Conservation (phyloP, 2,888 invertebrate genomes). For the Catotricha subobsoleta region DNA sequence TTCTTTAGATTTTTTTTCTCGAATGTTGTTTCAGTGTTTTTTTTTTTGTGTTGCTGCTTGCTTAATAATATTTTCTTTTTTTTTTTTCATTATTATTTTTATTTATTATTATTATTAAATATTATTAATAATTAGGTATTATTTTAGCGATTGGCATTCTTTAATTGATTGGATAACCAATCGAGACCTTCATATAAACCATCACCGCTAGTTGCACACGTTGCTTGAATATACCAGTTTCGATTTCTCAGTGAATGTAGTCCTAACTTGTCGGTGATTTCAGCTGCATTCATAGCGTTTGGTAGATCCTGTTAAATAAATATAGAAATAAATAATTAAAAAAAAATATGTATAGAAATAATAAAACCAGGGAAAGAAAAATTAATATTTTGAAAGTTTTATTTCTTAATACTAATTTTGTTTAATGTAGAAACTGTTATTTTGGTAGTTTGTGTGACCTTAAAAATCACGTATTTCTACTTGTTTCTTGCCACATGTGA, state of each 20-base stretch:
- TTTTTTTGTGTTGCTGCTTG: too few relatives aligned
- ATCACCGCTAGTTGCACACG: slow-evolving; percentile 97
- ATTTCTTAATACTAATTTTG: too few relatives aligned
- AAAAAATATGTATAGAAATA: neutral
- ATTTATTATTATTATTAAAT: slow-evolving; percentile 15
- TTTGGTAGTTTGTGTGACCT: too few relatives aligned
- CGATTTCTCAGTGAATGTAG: slow-evolving; percentile 95
- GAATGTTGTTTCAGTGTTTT: slow-evolving; percentile 5
- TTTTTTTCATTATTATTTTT: slow-evolving; percentile 1
- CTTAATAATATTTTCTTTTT: too few relatives aligned
- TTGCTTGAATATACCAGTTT: slow-evolving; percentile 95
- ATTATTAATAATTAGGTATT: slow-evolving; percentile 15
- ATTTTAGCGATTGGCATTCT: slow-evolving; percentile 90
- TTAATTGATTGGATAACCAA: slow-evolving; percentile 99
- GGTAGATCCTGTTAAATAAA: slow-evolving; percentile 71
- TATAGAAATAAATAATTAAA: neutral
- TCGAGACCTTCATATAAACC: slow-evolving; percentile 98
- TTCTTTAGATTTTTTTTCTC: neutral
- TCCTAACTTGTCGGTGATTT: slow-evolving; percentile 98
- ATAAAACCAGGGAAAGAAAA: slow-evolving; percentile 4
- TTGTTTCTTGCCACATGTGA: too few relatives aligned
- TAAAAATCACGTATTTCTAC: too few relatives aligned
- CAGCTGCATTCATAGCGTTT: slow-evolving; percentile 99
- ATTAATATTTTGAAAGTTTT: too few relatives aligned
- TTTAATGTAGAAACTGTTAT: too few relatives aligned